These are phyloP conservation scores for Neodiprion lecontei DNA, from an alignment of 1,140 invertebrate species.

Conservation along the genomic window DNA sequence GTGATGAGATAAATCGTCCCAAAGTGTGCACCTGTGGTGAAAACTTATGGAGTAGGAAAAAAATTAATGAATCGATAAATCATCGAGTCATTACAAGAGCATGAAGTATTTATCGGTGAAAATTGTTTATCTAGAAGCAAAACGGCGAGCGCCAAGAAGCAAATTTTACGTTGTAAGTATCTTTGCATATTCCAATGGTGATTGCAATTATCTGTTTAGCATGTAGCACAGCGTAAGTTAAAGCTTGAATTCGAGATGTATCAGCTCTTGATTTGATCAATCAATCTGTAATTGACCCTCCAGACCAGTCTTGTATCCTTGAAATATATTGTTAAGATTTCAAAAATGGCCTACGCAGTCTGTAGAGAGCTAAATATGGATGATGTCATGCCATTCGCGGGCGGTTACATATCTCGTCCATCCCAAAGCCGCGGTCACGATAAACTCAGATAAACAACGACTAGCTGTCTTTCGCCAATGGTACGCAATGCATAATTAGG, in stretches of 20 bases:
- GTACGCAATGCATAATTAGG: constrained; percentile 43
- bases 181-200: neutral
- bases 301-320: neutral
- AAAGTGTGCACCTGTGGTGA: no score
- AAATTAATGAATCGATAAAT: no score
- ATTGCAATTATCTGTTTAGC: neutral
- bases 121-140: no score
- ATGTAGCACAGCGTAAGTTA: neutral
- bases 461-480: constrained; percentile 43
- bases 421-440: constrained; percentile 32
- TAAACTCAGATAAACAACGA: constrained; percentile 35
- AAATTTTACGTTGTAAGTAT: neutral
- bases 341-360: neutral
- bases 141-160: no score
- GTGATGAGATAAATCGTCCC: no score
- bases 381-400: neutral
- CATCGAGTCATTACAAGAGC: no score
- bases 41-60: no score
- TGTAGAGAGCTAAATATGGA: neutral
- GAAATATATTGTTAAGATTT: neutral
- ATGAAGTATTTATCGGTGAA: no score
- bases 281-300: neutral
- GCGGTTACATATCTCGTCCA: constrained; percentile 11
- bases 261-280: neutral
- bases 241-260: neutral